Evolutionary conservation across 35 echinoderm and acorn worm genomes (phyloP).

Genomic region (Eucidaris tribuloides): DNA sequence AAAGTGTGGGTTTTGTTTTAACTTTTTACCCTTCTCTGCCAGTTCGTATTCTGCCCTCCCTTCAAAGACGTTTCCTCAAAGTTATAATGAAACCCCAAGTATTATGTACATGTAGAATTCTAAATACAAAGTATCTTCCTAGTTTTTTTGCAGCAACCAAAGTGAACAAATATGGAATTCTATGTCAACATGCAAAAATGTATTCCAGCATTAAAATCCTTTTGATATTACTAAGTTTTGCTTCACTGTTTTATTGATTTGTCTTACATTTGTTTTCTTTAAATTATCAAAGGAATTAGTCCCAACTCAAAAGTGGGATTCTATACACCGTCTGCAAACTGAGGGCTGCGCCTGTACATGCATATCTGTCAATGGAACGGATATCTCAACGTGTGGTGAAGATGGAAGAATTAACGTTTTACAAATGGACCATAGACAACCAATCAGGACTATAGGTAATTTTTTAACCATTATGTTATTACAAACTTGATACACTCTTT

Average conservation of each 20-base stretch:
- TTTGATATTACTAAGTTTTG: no score
- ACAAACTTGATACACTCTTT: background rate
- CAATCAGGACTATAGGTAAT: conserved; percentile 90
- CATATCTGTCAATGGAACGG: conserved; percentile 70
- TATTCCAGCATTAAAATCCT: no score
- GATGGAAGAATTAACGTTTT: conserved; percentile 90
- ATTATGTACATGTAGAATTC: no score
- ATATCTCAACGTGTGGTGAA: conserved; percentile 82
- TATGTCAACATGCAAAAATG: no score
- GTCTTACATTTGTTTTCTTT: background rate
- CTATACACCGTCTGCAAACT: conserved; percentile 57
- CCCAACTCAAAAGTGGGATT: conserved; percentile 66
- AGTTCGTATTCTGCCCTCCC: no score
- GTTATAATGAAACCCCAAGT: no score
- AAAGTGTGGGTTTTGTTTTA: no score
- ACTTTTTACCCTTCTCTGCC: no score
- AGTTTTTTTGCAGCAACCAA: no score
- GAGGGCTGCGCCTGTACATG: conserved; percentile 75
- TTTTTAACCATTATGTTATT: background rate
- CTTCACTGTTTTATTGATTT: background rate
- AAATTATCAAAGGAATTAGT: conserved; percentile 40
- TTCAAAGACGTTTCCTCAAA: no score
- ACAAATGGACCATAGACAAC: conserved; percentile 70
- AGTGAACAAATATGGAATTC: no score
- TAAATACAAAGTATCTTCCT: no score